These are phyloP conservation scores for Molossus alvarezi DNA, from an alignment of 2,797 vertebrate species.

Conservation along the genomic window DNA sequence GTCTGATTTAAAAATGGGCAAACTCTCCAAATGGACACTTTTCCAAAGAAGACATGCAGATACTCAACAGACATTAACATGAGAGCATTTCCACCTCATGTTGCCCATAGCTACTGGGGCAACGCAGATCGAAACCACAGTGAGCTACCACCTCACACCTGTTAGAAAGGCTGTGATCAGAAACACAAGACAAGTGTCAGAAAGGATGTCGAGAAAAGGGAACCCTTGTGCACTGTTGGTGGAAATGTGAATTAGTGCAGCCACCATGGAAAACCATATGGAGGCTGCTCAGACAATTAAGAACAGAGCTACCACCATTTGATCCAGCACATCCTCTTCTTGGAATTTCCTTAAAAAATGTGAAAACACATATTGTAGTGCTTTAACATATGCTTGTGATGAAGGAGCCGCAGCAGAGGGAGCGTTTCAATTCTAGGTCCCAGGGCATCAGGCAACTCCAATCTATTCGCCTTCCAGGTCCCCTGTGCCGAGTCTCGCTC, in stretches of 20 bases:
- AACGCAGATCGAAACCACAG: not conserved
- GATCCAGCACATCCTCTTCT: not conserved
- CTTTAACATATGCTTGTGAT: not conserved
- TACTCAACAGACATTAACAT: not conserved
- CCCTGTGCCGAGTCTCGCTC: not conserved
- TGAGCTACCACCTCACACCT: not conserved
- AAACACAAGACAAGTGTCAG: not conserved
- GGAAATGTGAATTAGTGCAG: not conserved
- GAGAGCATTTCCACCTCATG: not conserved
- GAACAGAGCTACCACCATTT: no score
- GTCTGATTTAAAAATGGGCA: not conserved
- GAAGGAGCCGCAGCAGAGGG: not conserved
- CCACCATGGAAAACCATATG: not conserved
- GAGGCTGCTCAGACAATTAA: not conserved
- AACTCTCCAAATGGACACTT: not conserved
- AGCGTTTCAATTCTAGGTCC: not conserved
- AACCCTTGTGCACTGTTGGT: no score
- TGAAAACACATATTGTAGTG: not conserved
- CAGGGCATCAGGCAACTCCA: not conserved
- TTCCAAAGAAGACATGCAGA: not conserved
- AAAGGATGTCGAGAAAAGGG: not conserved
- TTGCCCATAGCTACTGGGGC: not conserved
- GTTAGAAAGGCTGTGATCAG: not conserved
- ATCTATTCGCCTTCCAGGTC: not conserved
- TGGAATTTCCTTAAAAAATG: not conserved